Evolutionary conservation across 2,888 invertebrate genomes (phyloP).

Genomic region (Spisula solida): DNA sequence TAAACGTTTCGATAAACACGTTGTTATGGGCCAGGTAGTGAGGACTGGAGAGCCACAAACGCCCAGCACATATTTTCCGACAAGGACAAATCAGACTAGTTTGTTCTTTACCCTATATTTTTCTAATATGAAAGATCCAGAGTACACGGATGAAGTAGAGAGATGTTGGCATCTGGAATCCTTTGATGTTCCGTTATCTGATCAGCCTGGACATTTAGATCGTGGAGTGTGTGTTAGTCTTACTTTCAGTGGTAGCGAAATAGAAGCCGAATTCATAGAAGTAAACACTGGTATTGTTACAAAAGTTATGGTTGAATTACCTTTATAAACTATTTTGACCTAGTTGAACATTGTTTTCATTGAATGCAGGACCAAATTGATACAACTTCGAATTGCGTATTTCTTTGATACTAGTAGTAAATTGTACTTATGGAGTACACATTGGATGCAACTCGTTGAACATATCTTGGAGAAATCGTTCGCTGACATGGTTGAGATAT

Average conservation of each 20-base stretch:
- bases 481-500: too few relatives aligned
- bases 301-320: background rate
- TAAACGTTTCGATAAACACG: background rate
- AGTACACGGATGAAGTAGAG: background rate
- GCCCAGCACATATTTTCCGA: background rate
- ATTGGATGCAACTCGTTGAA: too few relatives aligned
- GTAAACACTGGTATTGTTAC: background rate
- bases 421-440: too few relatives aligned
- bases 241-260: background rate
- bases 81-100: background rate
- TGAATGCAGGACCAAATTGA: too few relatives aligned
- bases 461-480: too few relatives aligned
- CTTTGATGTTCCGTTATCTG: background rate
- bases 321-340: too few relatives aligned
- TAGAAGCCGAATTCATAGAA: background rate
- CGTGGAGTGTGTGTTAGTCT: background rate
- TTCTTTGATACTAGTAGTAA: too few relatives aligned
- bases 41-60: background rate
- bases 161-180: background rate
- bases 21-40: background rate
- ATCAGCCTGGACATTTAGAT: background rate
- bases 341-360: too few relatives aligned
- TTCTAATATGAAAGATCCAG: background rate
- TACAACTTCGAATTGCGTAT: too few relatives aligned
- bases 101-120: background rate